phyloP scores from a whole-genome alignment of 2,888 invertebrate species.

The Eucriotettix oculatus region DNA sequence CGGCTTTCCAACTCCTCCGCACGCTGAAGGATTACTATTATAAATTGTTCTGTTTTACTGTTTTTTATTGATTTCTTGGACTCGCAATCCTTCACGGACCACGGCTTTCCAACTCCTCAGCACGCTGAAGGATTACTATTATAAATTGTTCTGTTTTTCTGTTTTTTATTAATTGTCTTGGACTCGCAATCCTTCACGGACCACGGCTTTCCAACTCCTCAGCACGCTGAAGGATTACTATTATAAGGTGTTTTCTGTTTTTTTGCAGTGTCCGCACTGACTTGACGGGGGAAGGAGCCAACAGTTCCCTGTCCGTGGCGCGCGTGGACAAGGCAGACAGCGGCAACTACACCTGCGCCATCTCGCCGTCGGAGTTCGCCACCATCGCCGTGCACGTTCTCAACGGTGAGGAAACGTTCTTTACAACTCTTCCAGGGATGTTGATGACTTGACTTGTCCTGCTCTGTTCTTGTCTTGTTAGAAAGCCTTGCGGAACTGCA shows the following conservation, averaged over 20 bases:
- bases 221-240: too few relatives aligned
- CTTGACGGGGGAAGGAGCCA: conserved; percentile 33
- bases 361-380: conserved; percentile 30
- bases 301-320: conserved; percentile 32
- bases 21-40: too few relatives aligned
- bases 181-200: too few relatives aligned
- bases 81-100: too few relatives aligned
- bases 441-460: not conserved
- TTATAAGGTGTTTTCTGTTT: not conserved
- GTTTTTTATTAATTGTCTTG: too few relatives aligned
- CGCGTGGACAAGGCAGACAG: conserved; percentile 32
- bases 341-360: conserved; percentile 36
- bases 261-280: conserved; percentile 32
- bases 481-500: conserved; percentile 44
- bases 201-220: too few relatives aligned
- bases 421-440: not conserved
- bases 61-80: too few relatives aligned
- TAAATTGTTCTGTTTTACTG: too few relatives aligned
- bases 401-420: conserved; percentile 26
- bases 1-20: too few relatives aligned
- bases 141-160: too few relatives aligned
- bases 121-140: too few relatives aligned
- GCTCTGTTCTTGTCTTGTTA: conserved; percentile 30
- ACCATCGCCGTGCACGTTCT: conserved; percentile 34
- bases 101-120: too few relatives aligned